These are phyloP conservation scores for Thryonomys swinderianus DNA, from an alignment of 2,113 vertebrate genomes.

Conservation along the genomic window DNA sequence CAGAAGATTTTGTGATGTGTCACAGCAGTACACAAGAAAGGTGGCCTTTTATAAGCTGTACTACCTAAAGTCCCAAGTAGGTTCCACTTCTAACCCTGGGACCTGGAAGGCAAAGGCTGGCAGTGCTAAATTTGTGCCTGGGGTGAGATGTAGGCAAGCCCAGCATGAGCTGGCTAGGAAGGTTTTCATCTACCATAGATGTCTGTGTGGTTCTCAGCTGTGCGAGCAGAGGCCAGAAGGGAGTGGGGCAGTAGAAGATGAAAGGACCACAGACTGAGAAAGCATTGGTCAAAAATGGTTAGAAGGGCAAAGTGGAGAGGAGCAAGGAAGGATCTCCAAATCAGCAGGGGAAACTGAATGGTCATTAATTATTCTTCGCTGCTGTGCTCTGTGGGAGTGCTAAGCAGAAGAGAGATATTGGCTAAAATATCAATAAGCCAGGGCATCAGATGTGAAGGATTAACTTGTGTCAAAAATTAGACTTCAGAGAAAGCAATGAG, in stretches of 20 bases:
- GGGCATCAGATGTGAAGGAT: neutral
- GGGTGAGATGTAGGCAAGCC: neutral
- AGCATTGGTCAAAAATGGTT: neutral
- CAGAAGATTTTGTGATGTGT: neutral
- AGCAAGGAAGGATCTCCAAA: neutral
- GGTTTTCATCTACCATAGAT: neutral
- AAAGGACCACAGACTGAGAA: neutral
- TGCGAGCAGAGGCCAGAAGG: neutral
- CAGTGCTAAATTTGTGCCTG: neutral
- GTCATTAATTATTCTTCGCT: neutral
- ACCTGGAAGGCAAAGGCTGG: neutral
- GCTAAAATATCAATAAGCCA: neutral
- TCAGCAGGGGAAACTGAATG: neutral
- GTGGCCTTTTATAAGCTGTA: no score
- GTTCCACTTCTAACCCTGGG: neutral
- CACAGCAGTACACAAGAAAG: neutral
- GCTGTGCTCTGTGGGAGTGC: neutral
- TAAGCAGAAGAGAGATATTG: neutral
- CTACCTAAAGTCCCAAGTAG: neutral
- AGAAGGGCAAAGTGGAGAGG: neutral
- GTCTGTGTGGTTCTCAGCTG: neutral
- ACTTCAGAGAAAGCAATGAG: neutral
- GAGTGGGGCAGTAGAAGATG: rapidly evolving
- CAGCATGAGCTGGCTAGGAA: rapidly evolving
- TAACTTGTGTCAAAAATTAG: neutral